These are phyloP conservation scores for Hydrocynus forskahlii DNA, from an alignment of 2,797 vertebrate species.

Conservation along the genomic window DNA sequence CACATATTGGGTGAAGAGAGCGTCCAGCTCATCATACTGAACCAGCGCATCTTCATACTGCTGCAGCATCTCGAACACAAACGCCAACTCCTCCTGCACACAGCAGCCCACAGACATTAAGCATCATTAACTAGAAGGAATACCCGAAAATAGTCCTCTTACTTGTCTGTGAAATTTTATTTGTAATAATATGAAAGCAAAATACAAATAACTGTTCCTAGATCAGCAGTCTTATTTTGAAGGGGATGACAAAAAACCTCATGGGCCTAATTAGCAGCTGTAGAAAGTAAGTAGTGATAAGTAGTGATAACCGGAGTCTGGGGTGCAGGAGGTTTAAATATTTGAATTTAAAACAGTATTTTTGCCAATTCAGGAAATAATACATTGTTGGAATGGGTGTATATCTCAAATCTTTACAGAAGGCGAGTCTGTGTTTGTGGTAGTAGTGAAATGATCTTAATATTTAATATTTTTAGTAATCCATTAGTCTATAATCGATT, in stretches of 20 bases:
- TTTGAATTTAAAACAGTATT: not conserved
- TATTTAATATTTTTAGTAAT: too few relatives aligned
- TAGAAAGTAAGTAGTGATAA: not conserved
- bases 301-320: not conserved
- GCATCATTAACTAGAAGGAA: not conserved
- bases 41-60: conserved; percentile 98
- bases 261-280: not conserved
- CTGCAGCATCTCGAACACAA: conserved; percentile 99
- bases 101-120: conserved; percentile 26
- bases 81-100: conserved; percentile 93
- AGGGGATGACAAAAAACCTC: not conserved
- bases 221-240: not conserved
- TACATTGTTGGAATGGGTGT: not conserved
- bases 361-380: not conserved
- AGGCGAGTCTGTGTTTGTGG: too few relatives aligned
- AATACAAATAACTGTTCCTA: not conserved
- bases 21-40: conserved; percentile 98
- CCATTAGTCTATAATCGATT: too few relatives aligned
- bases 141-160: not conserved
- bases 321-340: not conserved
- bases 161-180: not conserved
- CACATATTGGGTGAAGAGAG: conserved; percentile 97
- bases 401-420: too few relatives aligned
- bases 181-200: not conserved
- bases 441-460: too few relatives aligned